Conservation (phyloP, 2,797 vertebrate species). For the Molossus alvarezi region DNA sequence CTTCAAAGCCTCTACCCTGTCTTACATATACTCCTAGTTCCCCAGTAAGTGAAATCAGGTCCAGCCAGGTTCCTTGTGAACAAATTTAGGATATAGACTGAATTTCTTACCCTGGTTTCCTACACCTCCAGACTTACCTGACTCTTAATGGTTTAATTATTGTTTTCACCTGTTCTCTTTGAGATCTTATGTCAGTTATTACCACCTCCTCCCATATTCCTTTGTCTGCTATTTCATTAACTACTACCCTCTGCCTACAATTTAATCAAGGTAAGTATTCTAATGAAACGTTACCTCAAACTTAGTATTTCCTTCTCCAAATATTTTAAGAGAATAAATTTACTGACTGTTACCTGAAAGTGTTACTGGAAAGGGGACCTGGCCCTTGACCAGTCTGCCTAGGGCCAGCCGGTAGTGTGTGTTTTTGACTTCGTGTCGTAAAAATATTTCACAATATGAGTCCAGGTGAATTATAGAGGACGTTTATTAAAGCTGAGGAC, state of each 20-base stretch:
- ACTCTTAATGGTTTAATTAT: background rate
- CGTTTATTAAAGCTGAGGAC: background rate
- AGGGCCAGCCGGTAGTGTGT: background rate
- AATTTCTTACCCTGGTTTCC: background rate
- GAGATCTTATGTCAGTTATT: background rate
- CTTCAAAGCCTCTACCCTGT: background rate
- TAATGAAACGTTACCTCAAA: slow-evolving; percentile 20
- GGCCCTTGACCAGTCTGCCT: background rate
- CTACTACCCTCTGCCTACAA: background rate
- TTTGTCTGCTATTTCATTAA: slow-evolving; percentile 12
- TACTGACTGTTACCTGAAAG: background rate
- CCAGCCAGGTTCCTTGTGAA: background rate
- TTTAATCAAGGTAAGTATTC: background rate
- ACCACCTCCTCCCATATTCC: background rate
- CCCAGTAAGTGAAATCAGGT: background rate
- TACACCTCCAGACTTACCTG: background rate
- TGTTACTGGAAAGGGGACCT: background rate
- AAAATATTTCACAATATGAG: background rate
- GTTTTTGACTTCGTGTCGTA: background rate
- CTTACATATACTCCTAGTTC: background rate
- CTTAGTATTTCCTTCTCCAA: background rate
- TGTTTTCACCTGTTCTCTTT: slow-evolving; percentile 26
- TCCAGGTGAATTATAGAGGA: background rate
- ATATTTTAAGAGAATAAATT: slow-evolving; percentile 45
- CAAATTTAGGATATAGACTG: background rate